phyloP scores from a whole-genome alignment of 1,140 invertebrate genomes.

The Drosophila leontia region DNA sequence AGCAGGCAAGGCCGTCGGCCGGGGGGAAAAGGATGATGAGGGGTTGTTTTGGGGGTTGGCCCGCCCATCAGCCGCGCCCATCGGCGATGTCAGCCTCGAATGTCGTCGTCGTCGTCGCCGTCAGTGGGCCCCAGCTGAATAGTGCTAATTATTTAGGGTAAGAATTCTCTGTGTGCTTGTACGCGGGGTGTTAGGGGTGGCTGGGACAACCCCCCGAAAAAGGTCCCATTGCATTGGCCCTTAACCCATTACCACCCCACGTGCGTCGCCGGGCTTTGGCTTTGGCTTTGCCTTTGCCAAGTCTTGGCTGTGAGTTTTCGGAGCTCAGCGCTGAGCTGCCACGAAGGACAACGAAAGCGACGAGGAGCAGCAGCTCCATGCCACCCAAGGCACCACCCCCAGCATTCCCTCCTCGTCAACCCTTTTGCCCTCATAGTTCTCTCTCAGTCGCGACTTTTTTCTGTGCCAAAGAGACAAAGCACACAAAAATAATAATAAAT shows the following conservation, averaged over 20 bases:
- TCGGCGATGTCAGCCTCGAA: slow-evolving; percentile 43
- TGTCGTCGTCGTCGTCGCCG: slow-evolving; percentile 12
- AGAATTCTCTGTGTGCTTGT: slow-evolving; percentile 61
- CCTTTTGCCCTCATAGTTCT: neutral
- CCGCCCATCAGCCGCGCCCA: slow-evolving; percentile 58
- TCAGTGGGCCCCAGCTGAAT: slow-evolving; percentile 75
- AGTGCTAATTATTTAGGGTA: slow-evolving; percentile 84
- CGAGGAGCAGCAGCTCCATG: slow-evolving; percentile 12
- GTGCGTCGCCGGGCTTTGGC: slow-evolving; percentile 38
- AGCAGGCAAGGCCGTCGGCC: slow-evolving; percentile 47
- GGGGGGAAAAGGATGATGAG: slow-evolving; percentile 14
- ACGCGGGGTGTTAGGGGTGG: slow-evolving; percentile 1
- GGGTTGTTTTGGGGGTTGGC: slow-evolving; percentile 44
- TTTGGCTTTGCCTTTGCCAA: slow-evolving; percentile 25
- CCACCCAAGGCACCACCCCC: slow-evolving; percentile 9
- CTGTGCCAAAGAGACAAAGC: slow-evolving; percentile 82
- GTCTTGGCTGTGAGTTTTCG: slow-evolving; percentile 49
- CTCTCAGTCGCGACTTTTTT: slow-evolving; percentile 70
- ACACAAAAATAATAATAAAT: slow-evolving; percentile 83
- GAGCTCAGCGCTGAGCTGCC: slow-evolving; percentile 64
- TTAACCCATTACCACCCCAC: slow-evolving; percentile 74
- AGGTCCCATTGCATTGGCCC: slow-evolving; percentile 67
- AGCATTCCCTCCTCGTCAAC: slow-evolving; percentile 3
- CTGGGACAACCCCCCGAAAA: slow-evolving; percentile 56
- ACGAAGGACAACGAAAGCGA: slow-evolving; percentile 70